phyloP scores from a whole-genome alignment of 2,888 invertebrate species.

The Meghimatium bilineatum region DNA sequence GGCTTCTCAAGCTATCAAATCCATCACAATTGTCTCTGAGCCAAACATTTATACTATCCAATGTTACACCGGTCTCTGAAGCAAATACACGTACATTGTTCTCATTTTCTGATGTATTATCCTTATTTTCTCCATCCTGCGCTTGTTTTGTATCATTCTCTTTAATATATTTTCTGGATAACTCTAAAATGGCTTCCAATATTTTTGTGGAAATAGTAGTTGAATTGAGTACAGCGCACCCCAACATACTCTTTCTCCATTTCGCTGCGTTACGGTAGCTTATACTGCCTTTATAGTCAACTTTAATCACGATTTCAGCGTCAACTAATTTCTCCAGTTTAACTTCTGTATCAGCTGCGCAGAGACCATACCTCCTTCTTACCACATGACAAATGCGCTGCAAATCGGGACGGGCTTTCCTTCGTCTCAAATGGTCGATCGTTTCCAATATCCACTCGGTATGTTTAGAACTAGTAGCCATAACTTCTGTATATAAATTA shows the following conservation, averaged over 20 bases:
- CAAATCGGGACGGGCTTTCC: constrained; percentile 89
- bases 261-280: constrained; percentile 89
- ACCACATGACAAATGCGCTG: constrained; percentile 90
- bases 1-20: constrained; percentile 61
- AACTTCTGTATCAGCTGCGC: constrained; percentile 80
- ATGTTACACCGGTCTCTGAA: constrained; percentile 58
- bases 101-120: background rate
- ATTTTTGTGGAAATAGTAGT: constrained; percentile 60
- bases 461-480: constrained; percentile 66
- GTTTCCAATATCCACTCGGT: constrained; percentile 88
- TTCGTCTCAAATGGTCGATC: constrained; percentile 88
- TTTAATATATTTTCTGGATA: constrained; percentile 46
- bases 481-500: constrained; percentile 32
- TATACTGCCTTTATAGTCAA: constrained; percentile 90
- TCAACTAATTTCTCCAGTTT: constrained; percentile 87
- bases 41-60: constrained; percentile 70
- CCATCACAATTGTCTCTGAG: constrained; percentile 63
- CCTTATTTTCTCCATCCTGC: background rate
- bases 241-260: constrained; percentile 81
- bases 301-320: constrained; percentile 86
- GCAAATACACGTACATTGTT: constrained; percentile 26
- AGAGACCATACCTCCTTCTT: constrained; percentile 85
- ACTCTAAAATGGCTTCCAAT: constrained; percentile 57
- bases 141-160: background rate
- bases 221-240: constrained; percentile 68